phyloP scores from a whole-genome alignment of 2,888 invertebrate species.

The Galerucella calmariensis region DNA sequence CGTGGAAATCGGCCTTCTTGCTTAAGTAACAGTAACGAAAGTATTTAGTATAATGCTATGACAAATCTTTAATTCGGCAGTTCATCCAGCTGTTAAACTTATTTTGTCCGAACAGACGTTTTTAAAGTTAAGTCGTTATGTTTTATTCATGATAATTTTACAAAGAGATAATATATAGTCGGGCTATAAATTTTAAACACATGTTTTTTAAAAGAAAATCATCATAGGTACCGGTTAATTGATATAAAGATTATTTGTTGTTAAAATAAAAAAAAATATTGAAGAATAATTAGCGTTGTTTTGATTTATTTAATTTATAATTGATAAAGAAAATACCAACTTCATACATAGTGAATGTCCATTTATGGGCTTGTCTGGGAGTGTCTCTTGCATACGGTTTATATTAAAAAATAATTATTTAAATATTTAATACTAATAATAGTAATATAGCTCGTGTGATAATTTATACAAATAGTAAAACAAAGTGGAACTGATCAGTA shows the following conservation, averaged over 20 bases:
- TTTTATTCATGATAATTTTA: conserved; percentile 4
- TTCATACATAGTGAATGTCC: not conserved
- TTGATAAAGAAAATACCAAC: not conserved
- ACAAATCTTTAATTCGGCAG: conserved; percentile 2
- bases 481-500: not conserved
- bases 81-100: not conserved
- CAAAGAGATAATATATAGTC: not conserved
- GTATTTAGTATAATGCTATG: not conserved
- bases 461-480: conserved; percentile 8
- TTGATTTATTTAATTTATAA: not conserved
- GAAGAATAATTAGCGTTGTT: not conserved
- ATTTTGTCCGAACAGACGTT: not conserved
- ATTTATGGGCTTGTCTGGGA: conserved; percentile 9
- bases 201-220: not conserved
- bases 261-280: not conserved
- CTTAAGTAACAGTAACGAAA: not conserved
- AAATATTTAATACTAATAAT: not conserved
- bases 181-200: conserved; percentile 2
- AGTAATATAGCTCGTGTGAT: not conserved
- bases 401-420: not conserved
- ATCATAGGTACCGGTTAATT: not conserved
- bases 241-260: not conserved
- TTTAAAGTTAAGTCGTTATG: not conserved
- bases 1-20: not conserved
- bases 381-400: not conserved